Base-by-base conservation (phyloP, 1,140 invertebrate genomes). In the Papilio glaucus region DNA sequence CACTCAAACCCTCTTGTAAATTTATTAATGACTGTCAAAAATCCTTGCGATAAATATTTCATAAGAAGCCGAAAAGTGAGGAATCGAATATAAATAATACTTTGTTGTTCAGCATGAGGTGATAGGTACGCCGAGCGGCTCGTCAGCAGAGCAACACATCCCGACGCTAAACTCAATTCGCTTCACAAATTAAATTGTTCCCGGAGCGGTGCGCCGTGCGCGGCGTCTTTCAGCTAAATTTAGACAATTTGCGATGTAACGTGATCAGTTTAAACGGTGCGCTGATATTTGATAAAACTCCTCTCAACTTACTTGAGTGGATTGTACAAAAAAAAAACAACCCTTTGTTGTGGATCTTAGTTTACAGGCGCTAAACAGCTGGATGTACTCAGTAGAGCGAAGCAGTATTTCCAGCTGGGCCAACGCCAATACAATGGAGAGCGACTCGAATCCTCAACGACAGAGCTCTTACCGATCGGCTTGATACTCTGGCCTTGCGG, bases 111-210 rank as follows among this genome's bases (percentile, higher is more conserved):
- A 9, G 9, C 7, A 10, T 10, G 4, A 1, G 5, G 0, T 3
- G 45, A 18, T 10, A 3, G 7, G 8, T 7, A 1, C n/a, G 29
- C 29, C 29, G 29, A 2, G 29, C 29, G 2, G 29, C 29, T 6
- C 45, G 15, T 4, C 39, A 13, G 21, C 6, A 12, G 21, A 18
- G 42, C 42, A 5, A n/a, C 42, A n/a, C 13, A 13, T 5, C 13
- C 21, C 12, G 3, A 24, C 49, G 10, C 10, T 12, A 57, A 57
- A 57, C 21, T 57, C 49, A 57, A 57, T 57, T 57, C 49, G 21
- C 10, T 57, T 57, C 9, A 24, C 21, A 57, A 57, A 57, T 57
- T 24, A 57, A 57, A 57, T 57, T 57, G 49, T 57, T 24, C 49
- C 6, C 10, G 18, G 8, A 21, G 45, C 45, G 49, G 2, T 45